phyloP scores from a whole-genome alignment of 2,888 invertebrate genomes.

The Lasioglossum leucozonium region DNA sequence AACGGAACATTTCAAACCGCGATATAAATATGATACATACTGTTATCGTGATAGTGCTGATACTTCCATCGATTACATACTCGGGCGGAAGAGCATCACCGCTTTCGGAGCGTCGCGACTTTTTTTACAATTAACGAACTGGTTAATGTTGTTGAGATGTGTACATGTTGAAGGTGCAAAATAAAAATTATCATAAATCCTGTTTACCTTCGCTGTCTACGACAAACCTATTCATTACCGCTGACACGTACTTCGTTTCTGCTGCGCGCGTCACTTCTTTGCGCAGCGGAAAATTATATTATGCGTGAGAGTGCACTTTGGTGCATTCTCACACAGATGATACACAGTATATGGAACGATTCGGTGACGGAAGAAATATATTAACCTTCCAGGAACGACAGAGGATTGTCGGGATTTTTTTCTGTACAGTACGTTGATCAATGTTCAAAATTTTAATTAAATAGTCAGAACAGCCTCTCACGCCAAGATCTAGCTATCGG shows the following conservation, averaged over 20 bases:
- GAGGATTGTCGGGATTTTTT: no score
- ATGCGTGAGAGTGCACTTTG: neutral
- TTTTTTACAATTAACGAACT: slow-evolving; percentile 60
- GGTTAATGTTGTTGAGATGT: slow-evolving; percentile 74
- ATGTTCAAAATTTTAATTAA: neutral
- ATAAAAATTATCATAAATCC: slow-evolving; percentile 66
- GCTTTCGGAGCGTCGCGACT: slow-evolving; percentile 41
- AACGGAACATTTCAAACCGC: no score
- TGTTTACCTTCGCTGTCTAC: slow-evolving; percentile 7
- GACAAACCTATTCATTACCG: neutral
- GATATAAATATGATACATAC: neutral
- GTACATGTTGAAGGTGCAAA: slow-evolving; percentile 74
- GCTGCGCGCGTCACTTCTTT: neutral
- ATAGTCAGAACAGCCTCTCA: neutral
- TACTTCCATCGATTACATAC: neutral
- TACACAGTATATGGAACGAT: neutral
- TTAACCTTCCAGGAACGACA: neutral
- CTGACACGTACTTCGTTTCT: neutral
- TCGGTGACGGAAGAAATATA: neutral
- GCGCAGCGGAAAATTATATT: neutral
- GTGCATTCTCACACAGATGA: neutral
- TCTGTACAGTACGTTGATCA: no score
- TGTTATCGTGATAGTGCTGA: neutral
- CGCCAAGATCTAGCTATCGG: neutral
- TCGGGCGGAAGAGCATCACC: slow-evolving; percentile 3